phyloP scores from a whole-genome alignment of 2,888 invertebrate genomes.

The Pyrocoelia pectoralis region DNA sequence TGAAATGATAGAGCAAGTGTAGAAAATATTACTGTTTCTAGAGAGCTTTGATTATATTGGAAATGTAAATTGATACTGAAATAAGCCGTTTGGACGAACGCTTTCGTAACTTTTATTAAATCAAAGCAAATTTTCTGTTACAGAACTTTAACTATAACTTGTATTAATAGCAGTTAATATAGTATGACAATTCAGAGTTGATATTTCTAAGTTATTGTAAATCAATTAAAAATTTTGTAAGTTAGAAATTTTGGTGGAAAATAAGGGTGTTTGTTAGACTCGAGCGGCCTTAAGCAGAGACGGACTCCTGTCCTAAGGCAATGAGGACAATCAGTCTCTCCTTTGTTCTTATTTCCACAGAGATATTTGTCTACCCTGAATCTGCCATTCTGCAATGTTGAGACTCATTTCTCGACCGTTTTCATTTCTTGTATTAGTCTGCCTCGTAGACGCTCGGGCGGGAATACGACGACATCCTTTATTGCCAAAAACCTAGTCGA shows the following conservation, averaged over 20 bases:
- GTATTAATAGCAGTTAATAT: too few species aligned
- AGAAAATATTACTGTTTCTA: too few species aligned
- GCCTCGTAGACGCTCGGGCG: constrained; percentile 47
- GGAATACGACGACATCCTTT: constrained; percentile 38
- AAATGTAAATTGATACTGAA: too few species aligned
- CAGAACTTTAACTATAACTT: too few species aligned
- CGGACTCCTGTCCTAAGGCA: constrained; percentile 58
- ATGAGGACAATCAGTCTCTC: constrained; percentile 60
- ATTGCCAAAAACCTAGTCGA: constrained; percentile 35
- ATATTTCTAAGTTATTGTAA: too few species aligned
- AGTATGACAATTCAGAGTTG: too few species aligned
- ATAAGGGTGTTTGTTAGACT: constrained; percentile 35
- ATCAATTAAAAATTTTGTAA: neutral
- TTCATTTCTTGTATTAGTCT: constrained; percentile 47
- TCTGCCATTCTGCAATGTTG: constrained; percentile 51
- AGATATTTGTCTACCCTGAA: constrained; percentile 54
- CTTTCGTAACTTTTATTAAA: too few species aligned
- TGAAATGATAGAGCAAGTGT: too few species aligned
- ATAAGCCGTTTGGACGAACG: too few species aligned
- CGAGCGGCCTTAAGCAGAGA: constrained; percentile 53
- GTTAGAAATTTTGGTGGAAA: constrained; percentile 46
- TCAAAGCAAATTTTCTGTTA: too few species aligned
- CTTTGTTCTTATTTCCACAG: constrained; percentile 56
- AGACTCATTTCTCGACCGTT: constrained; percentile 51
- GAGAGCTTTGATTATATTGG: too few species aligned